Conservation (phyloP, 1,140 invertebrate species). For the Kradibia gibbosae region DNA sequence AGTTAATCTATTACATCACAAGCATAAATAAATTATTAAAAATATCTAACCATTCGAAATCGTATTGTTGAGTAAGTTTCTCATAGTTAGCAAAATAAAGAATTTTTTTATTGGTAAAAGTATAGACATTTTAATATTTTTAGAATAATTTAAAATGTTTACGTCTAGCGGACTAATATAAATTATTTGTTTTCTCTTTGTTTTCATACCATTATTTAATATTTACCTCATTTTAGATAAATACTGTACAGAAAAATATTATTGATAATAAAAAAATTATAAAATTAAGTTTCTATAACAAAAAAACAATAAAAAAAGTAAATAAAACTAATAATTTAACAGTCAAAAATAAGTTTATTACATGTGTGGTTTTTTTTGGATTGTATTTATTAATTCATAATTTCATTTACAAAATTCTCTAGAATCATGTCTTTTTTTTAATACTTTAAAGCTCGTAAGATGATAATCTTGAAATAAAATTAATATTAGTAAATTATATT, state of each 20-base stretch:
- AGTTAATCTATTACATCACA: neutral
- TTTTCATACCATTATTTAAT: neutral
- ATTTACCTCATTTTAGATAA: neutral
- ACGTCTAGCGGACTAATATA: neutral
- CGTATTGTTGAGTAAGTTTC: neutral
- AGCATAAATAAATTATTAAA: neutral
- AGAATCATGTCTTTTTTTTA: no score
- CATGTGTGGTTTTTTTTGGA: no score
- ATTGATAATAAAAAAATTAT: neutral
- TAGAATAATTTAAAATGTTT: neutral
- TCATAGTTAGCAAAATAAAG: neutral
- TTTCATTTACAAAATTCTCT: no score
- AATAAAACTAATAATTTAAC: no score
- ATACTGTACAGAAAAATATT: neutral
- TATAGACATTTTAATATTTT: constrained; percentile 3
- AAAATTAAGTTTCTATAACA: no score
- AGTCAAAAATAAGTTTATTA: no score
- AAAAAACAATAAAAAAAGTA: no score
- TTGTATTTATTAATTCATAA: no score
- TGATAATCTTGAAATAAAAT: no score
- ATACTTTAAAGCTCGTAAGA: no score
- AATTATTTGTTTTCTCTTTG: neutral
- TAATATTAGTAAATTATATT: no score
- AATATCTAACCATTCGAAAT: neutral
- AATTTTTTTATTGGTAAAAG: neutral